Evolutionary conservation across 2,797 vertebrate genomes (phyloP).

Genomic region (Manis javanica): DNA sequence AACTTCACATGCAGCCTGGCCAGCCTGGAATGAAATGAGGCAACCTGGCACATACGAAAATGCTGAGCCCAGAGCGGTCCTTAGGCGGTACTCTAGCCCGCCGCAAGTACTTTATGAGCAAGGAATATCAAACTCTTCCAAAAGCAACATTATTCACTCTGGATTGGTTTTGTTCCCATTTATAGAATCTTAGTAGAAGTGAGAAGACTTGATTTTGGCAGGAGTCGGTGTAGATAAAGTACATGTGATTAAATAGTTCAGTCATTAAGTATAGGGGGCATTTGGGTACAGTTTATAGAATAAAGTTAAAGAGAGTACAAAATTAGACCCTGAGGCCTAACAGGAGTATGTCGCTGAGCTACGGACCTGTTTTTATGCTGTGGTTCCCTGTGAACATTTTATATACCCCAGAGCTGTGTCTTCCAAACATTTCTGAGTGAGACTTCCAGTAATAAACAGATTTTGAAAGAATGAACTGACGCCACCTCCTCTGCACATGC

Average conservation of each 20-base stretch:
- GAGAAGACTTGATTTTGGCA: background rate
- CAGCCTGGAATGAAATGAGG: background rate
- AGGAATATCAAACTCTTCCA: background rate
- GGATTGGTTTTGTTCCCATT: background rate
- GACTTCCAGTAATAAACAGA: background rate
- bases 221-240: slow-evolving; percentile 22
- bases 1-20: background rate
- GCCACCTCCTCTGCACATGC: background rate
- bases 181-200: slow-evolving; percentile 4
- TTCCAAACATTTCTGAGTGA: background rate
- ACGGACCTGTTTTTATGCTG: background rate
- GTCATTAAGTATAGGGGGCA: slow-evolving; percentile 53
- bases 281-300: slow-evolving; percentile 15
- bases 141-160: background rate
- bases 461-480: background rate
- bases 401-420: background rate
- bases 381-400: slow-evolving; percentile 3
- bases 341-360: background rate
- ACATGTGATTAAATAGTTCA: slow-evolving; percentile 24
- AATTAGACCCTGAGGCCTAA: background rate
- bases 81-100: background rate
- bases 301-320: slow-evolving; percentile 20
- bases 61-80: background rate
- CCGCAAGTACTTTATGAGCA: background rate
- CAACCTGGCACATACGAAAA: background rate